These are phyloP conservation scores for Thalassophryne amazonica DNA, from an alignment of 2,797 vertebrate genomes.

Conservation along the genomic window DNA sequence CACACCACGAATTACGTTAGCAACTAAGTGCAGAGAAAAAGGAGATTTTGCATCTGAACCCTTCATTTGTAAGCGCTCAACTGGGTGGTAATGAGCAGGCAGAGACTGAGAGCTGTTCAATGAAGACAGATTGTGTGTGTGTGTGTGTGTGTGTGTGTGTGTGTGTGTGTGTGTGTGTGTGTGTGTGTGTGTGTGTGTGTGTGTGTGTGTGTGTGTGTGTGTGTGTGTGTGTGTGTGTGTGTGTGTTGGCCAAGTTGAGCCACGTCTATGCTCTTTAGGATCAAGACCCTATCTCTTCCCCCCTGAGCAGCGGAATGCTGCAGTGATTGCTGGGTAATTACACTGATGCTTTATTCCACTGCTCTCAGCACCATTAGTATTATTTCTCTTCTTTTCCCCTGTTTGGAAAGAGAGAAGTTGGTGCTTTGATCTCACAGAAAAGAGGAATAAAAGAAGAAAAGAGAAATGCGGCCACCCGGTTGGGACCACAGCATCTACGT, in stretches of 20 bases:
- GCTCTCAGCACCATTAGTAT: constrained; percentile 65
- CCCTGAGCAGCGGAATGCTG: constrained; percentile 67
- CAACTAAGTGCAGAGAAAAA: no score
- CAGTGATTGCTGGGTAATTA: constrained; percentile 76
- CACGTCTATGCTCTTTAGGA: constrained; percentile 64
- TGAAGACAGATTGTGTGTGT: constrained; percentile 57
- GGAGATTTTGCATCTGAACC: no score
- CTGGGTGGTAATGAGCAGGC: no score
- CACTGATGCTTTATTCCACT: constrained; percentile 57
- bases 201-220: constrained; percentile 1
- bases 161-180: constrained; percentile 1
- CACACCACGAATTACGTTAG: no score
- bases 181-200: background rate
- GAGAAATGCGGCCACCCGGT: constrained; percentile 27
- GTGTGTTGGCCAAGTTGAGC: constrained; percentile 55
- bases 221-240: constrained; percentile 40
- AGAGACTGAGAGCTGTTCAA: constrained; percentile 35
- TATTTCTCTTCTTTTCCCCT: constrained; percentile 51
- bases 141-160: constrained; percentile 31
- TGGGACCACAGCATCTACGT: constrained; percentile 37
- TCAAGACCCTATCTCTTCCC: constrained; percentile 68
- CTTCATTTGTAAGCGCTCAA: no score
- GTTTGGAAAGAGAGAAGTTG: constrained; percentile 31
- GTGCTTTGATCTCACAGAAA: constrained; percentile 47
- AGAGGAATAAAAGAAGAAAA: constrained; percentile 4